These are phyloP conservation scores for Quadriops clusia DNA, from an alignment of 2,888 invertebrate genomes.

Conservation along the genomic window DNA sequence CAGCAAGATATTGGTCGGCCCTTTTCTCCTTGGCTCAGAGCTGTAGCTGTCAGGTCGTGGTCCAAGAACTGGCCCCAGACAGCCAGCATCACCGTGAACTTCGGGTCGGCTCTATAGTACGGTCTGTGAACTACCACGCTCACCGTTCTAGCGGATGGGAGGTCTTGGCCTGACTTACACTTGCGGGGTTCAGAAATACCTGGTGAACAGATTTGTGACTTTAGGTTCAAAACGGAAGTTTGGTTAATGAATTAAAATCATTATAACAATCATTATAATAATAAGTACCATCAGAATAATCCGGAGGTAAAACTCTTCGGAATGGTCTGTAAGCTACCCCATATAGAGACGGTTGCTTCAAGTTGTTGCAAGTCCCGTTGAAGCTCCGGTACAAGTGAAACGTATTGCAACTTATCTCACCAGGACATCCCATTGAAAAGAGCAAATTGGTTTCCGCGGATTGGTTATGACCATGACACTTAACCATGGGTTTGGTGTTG, in stretches of 20 bases:
- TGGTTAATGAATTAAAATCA: slow-evolving; percentile 3
- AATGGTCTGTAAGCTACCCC: slow-evolving; percentile 68
- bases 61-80: slow-evolving; percentile 84
- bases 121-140: slow-evolving; percentile 64
- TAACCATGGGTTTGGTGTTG: no score
- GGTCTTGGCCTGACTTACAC: slow-evolving; percentile 38
- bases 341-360: slow-evolving; percentile 47
- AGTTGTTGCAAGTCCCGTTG: slow-evolving; percentile 70
- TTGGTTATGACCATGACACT: no score
- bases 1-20: slow-evolving; percentile 66
- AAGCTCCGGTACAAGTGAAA: slow-evolving; percentile 47
- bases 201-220: slow-evolving; percentile 22
- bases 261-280: no score
- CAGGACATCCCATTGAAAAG: no score
- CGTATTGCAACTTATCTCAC: slow-evolving; percentile 19
- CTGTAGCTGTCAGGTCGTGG: slow-evolving; percentile 79
- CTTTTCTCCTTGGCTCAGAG: slow-evolving; percentile 59
- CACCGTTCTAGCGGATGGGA: slow-evolving; percentile 67
- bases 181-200: slow-evolving; percentile 53
- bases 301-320: slow-evolving; percentile 57
- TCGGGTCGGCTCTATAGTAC: slow-evolving; percentile 57
- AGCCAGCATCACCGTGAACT: slow-evolving; percentile 73
- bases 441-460: no score
- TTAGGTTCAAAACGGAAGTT: not conserved
- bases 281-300: slow-evolving; percentile 61